Conservation (phyloP, 2,113 vertebrate species). For the Oreochromis tanganicae region DNA sequence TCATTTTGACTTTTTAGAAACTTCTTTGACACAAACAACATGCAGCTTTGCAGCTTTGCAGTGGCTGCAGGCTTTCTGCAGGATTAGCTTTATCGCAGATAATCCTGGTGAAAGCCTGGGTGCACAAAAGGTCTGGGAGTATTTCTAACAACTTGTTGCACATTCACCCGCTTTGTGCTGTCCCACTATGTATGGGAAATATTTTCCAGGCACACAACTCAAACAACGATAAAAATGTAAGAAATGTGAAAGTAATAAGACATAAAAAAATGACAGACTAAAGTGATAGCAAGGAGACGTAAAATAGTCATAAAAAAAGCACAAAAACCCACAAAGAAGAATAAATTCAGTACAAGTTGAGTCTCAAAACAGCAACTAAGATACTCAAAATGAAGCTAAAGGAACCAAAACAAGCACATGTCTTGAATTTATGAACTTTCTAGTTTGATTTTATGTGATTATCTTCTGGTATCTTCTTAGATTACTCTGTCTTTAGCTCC, state of each 20-base stretch:
- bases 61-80: background rate
- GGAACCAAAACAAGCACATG: rapidly evolving
- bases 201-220: background rate
- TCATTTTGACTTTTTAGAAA: background rate
- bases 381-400: background rate
- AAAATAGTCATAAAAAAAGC: background rate
- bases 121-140: background rate
- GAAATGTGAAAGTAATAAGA: background rate
- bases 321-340: background rate
- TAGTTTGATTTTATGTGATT: background rate
- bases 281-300: rapidly evolving
- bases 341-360: background rate
- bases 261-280: background rate
- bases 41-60: background rate
- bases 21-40: background rate
- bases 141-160: background rate
- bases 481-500: background rate
- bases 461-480: background rate
- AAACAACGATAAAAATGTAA: background rate
- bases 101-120: background rate
- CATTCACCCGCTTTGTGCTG: background rate
- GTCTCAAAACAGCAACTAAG: background rate
- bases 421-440: background rate
- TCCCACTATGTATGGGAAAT: background rate
- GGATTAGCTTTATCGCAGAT: conserved; percentile 3